Evolutionary conservation across 1,140 invertebrate genomes (phyloP).

Genomic region (Bradysia coprophila): DNA sequence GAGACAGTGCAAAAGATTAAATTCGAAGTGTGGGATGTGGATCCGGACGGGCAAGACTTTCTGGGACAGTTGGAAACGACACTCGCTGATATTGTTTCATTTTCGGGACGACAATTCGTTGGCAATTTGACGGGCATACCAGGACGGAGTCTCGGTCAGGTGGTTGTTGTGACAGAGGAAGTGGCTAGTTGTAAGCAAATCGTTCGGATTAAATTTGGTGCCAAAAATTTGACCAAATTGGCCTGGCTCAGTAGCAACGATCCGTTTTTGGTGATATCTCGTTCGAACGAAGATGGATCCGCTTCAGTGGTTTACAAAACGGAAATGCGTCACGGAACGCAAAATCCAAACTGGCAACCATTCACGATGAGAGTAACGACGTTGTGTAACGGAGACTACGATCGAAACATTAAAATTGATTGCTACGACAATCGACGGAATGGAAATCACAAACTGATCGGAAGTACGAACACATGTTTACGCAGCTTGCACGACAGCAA

Average conservation of each 20-base stretch:
- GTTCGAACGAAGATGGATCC: not conserved
- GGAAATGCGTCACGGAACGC: not conserved
- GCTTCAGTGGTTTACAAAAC: not conserved
- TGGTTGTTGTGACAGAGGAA: not conserved
- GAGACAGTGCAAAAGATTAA: not conserved
- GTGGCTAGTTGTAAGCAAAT: not conserved
- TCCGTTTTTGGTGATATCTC: not conserved
- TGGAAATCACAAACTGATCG: not conserved
- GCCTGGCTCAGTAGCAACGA: not conserved
- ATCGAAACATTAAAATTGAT: not conserved
- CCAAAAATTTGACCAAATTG: not conserved
- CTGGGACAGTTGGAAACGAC: not conserved
- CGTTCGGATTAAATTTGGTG: not conserved
- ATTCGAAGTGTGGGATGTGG: not conserved
- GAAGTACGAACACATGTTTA: not conserved
- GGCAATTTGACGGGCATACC: not conserved
- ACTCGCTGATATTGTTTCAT: not conserved
- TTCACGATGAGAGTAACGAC: not conserved
- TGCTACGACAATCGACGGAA: not conserved
- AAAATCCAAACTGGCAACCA: not conserved
- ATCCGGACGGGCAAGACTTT: not conserved
- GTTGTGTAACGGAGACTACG: not conserved
- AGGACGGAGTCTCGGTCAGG: not conserved
- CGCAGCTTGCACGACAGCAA: not conserved
- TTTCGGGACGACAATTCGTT: not conserved